A percentile compares a stretch with the other conserved stretches of the same genome.
Conservation (phyloP, 2,888 invertebrate genomes). For the Callimorpha dominula region DNA sequence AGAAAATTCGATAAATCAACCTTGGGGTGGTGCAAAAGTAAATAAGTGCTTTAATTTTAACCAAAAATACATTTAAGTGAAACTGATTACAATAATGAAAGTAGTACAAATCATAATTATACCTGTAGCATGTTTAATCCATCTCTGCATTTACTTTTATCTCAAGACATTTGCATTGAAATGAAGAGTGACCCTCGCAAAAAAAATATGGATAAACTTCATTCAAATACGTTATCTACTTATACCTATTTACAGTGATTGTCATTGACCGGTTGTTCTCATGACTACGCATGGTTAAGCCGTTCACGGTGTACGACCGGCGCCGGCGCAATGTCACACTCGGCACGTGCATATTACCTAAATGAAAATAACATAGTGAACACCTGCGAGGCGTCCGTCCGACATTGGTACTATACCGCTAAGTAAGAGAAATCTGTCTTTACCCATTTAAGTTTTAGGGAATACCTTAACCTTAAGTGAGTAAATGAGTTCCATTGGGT, state of each 20-base stretch:
- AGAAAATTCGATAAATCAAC: no score
- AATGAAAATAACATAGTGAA: no score
- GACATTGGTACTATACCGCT: not conserved
- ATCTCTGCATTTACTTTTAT: not conserved
- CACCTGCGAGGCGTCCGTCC: not conserved
- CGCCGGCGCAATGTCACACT: no score
- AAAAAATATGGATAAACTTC: not conserved
- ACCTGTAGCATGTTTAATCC: not conserved
- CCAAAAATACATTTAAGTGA: not conserved
- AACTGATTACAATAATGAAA: not conserved
- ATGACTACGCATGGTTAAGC: not conserved
- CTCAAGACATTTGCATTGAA: not conserved
- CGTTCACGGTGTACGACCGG: not conserved
- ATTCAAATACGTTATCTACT: not conserved
- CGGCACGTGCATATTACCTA: no score
- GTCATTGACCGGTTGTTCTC: not conserved
- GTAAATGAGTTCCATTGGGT: no score
- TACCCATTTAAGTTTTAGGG: not conserved
- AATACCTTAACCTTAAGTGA: not conserved
- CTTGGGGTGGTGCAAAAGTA: not conserved
- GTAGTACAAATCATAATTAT: not conserved
- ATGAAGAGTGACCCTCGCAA: not conserved
- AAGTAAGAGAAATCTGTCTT: not conserved
- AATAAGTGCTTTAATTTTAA: not conserved
- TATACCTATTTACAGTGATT: not conserved